phyloP scores from a whole-genome alignment of 2,113 vertebrate species.

The Ploceus nigricollis region DNA sequence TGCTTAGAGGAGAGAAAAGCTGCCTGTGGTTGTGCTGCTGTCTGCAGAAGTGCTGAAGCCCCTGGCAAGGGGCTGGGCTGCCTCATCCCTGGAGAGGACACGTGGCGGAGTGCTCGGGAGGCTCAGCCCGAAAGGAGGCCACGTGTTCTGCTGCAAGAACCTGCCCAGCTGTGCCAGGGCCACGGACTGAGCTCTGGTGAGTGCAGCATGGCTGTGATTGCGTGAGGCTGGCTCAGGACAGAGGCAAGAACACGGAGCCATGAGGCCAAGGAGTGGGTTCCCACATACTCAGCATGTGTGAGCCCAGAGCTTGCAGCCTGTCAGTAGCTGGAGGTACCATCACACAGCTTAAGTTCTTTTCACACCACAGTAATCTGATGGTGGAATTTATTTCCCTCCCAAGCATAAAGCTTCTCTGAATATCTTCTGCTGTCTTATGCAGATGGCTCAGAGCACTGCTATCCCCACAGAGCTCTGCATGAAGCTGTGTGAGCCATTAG shows the following conservation, averaged over 20 bases:
- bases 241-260: background rate
- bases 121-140: background rate
- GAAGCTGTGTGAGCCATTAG: background rate
- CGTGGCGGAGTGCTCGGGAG: accelerated
- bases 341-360: background rate
- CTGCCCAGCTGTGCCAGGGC: background rate
- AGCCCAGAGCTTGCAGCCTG: background rate
- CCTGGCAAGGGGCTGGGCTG: background rate
- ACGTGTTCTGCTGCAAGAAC: background rate
- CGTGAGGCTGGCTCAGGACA: background rate
- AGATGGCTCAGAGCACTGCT: background rate
- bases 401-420: background rate
- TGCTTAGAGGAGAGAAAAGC: background rate
- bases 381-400: background rate
- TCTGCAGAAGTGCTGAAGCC: background rate
- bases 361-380: background rate
- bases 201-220: background rate
- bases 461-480: background rate
- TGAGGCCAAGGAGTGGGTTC: background rate
- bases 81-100: background rate
- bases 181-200: background rate
- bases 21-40: background rate
- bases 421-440: background rate
- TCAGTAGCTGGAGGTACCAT: background rate
- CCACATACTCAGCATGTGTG: accelerated